Conservation (phyloP, 2,888 invertebrate genomes). For the Xestia rhomboidea region DNA sequence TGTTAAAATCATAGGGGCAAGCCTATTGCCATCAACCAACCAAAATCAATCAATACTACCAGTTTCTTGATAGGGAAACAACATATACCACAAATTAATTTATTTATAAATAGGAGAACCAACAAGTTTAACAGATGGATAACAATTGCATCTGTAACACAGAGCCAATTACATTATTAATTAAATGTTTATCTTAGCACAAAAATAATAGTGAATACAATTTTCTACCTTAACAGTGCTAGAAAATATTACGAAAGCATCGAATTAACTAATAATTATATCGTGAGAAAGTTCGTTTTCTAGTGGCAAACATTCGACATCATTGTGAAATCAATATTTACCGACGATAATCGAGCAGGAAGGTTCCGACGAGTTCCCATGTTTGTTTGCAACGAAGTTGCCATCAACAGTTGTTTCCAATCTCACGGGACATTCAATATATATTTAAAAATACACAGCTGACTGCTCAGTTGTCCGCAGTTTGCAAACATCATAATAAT, state of each 20-base stretch:
- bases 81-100: too few species aligned
- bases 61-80: neutral
- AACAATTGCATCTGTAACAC: too few species aligned
- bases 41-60: too few species aligned
- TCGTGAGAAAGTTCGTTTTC: neutral
- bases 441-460: neutral
- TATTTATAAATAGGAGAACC: too few species aligned
- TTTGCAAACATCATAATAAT: neutral
- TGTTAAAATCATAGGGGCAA: too few species aligned
- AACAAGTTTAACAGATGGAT: too few species aligned
- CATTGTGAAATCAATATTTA: neutral
- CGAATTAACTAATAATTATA: neutral
- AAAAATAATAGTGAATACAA: neutral
- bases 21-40: too few species aligned
- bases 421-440: neutral
- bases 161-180: too few species aligned
- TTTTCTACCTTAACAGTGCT: neutral
- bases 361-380: neutral
- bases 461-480: neutral
- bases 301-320: neutral
- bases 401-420: neutral
- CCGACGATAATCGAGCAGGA: neutral
- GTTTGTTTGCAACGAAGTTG: neutral
- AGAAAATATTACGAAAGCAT: neutral
- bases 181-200: too few species aligned